phyloP scores from a whole-genome alignment of 1,140 invertebrate species.

The Argopecten irradians region DNA sequence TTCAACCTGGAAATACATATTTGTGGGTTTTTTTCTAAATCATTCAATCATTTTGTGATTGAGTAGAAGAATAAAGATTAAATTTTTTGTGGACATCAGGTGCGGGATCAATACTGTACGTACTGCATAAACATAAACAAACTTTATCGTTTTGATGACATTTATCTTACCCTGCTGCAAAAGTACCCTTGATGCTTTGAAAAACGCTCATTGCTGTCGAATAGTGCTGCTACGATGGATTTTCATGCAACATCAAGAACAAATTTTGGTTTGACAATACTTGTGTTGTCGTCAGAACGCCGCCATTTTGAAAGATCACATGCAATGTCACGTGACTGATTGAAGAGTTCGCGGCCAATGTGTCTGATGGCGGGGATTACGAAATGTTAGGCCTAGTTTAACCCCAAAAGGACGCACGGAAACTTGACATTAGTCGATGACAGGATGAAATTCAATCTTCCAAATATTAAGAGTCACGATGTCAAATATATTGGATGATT shows the following conservation, averaged over 20 bases:
- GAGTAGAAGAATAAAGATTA: too few relatives aligned
- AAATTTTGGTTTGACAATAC: neutral
- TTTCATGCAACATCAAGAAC: neutral
- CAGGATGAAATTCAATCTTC: too few relatives aligned
- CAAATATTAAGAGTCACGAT: too few relatives aligned
- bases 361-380: neutral
- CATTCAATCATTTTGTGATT: too few relatives aligned
- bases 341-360: neutral
- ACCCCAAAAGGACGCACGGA: too few relatives aligned
- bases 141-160: neutral
- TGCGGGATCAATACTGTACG: too few relatives aligned
- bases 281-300: conserved; percentile 5
- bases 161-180: neutral
- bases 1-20: neutral
- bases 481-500: too few relatives aligned
- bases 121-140: neutral
- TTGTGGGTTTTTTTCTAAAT: too few relatives aligned
- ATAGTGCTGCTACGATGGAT: too few relatives aligned
- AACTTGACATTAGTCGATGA: too few relatives aligned
- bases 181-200: neutral
- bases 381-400: too few relatives aligned
- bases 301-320: conserved; percentile 16
- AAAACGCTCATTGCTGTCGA: neutral
- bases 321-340: neutral
- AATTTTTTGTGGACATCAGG: too few relatives aligned